Evolutionary conservation across 2,888 invertebrate species (phyloP), one percentile per base, ranked within the genome.

Genomic region (Dascillus cervinus): DNA sequence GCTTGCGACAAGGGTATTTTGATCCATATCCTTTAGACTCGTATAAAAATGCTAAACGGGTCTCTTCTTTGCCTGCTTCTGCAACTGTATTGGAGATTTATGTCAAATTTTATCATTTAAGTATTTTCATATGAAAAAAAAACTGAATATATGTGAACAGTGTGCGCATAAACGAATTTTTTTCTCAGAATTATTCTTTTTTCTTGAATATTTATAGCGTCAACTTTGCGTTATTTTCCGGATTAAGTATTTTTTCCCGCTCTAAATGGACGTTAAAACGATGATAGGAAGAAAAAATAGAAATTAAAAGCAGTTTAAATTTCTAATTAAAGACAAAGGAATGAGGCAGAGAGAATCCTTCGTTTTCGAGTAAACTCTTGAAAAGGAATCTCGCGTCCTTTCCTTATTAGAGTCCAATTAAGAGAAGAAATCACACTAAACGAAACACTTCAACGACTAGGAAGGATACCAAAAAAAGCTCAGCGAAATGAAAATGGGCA

Each of bases 1-100:
- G 47, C 45, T 37, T 39, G 41, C 47, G 46, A 50, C 49, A 47
- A 46, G 46, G 39, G 44, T 43, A 50, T 48, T 49, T 47, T 46
- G 50, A 51, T 51, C 44, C 49, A 32, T 48, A 49, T 49, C 52
- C 45, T 39, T 37, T n/a, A n/a, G 35, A 34, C 37, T 43, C 34
- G 39, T 44, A 50, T 52, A 52, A 50, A 52, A 50, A 50, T 52
- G 49, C 47, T 50, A 50, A 50, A 47, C 50, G 50, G 28, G 34
- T 27, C 30, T 24, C 35, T 39, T 40, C 39, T 37, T 37, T 39
- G 19, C 22, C 26, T 28, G 29, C 32, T 29, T 37, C 23, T 28
- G 26, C 33, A 26, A 28, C 32, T 46, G 43, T 50, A 48, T 51
- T 49, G 44, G 37, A 43, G 44, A 50, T 52, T 52, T 52, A 49